Conservation (phyloP, 2,797 vertebrate genomes). For the Perdix hodgsoniae region DNA sequence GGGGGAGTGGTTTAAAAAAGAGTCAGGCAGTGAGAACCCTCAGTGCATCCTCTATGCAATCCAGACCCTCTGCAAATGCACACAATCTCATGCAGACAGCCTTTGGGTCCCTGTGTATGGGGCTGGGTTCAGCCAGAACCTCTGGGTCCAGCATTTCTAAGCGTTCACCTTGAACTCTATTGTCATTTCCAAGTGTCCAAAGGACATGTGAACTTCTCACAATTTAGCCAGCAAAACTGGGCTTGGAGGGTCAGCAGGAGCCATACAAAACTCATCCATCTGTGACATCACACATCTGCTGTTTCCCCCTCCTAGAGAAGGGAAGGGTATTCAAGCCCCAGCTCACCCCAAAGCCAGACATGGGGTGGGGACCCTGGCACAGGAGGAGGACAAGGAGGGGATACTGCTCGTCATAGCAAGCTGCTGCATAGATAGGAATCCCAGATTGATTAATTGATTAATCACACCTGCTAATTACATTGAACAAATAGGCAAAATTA, state of each 20-base stretch:
- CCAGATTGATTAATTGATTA: constrained; percentile 72
- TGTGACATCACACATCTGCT: not conserved
- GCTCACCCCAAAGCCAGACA: accelerated
- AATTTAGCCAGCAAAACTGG: not conserved
- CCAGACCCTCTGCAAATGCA: not conserved
- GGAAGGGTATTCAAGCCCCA: not conserved
- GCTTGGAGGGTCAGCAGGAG: not conserved
- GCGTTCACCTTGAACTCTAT: not conserved
- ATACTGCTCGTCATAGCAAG: not conserved
- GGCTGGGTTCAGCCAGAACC: not conserved
- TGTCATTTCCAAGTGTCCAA: not conserved
- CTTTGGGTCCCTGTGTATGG: not conserved
- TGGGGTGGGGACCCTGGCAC: not conserved
- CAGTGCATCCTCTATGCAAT: not conserved
- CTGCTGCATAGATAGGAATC: constrained; percentile 27
- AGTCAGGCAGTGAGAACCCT: not conserved
- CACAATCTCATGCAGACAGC: not conserved
- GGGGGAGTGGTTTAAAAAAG: not conserved
- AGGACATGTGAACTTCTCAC: not conserved
- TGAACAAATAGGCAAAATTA: constrained; percentile 61
- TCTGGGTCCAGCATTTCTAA: not conserved
- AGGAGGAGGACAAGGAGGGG: not conserved
- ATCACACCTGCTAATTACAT: constrained; percentile 70
- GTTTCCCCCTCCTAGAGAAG: not conserved
- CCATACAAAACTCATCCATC: not conserved